Conservation (phyloP, 2,113 vertebrate genomes). For the Chrysochloris asiatica region DNA sequence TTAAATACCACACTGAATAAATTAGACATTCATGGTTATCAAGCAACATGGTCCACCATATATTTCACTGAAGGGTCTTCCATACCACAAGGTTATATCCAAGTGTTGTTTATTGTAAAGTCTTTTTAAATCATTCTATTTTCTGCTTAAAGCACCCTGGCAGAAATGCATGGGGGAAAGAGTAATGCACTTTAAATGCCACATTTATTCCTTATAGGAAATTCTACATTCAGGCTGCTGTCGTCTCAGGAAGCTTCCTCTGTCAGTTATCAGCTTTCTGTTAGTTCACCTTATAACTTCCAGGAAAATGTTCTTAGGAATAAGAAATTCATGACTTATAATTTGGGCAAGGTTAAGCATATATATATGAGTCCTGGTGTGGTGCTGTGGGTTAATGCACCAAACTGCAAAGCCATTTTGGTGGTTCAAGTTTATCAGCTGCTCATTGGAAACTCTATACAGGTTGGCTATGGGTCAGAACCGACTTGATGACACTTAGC, state of each 20-base stretch:
- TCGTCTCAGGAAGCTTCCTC: not conserved
- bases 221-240: constrained; percentile 15
- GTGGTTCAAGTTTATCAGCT: too few species aligned
- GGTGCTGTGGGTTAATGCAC: too few species aligned
- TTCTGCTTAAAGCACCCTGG: constrained; percentile 65
- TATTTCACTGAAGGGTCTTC: constrained; percentile 59
- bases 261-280: not conserved
- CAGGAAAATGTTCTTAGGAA: not conserved
- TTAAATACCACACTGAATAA: not conserved
- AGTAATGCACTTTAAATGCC: constrained; percentile 77
- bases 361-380: too few species aligned
- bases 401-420: too few species aligned
- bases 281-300: not conserved
- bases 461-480: too few species aligned
- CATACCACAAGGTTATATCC: constrained; percentile 61
- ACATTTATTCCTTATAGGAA: constrained; percentile 63
- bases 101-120: constrained; percentile 66
- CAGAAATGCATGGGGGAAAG: constrained; percentile 65
- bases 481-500: too few species aligned
- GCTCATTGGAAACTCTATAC: too few species aligned
- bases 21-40: constrained; percentile 50
- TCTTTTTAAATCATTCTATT: constrained; percentile 72
- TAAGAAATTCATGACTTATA: not conserved
- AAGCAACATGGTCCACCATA: not conserved
- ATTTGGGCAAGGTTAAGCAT: not conserved